Conservation (phyloP, 2,888 invertebrate genomes). For the Hemithea aestivaria region DNA sequence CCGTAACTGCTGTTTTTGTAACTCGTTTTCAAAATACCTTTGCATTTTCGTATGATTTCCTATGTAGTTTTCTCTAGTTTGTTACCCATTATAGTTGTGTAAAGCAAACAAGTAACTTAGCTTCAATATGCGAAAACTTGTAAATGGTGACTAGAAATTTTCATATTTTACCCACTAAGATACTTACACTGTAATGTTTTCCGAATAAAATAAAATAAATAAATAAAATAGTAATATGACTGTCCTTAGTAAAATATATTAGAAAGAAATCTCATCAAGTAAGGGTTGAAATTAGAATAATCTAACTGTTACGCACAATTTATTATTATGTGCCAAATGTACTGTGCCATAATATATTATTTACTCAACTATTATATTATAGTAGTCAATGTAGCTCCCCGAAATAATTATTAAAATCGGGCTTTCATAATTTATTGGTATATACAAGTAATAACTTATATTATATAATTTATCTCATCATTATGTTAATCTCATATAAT, state of each 20-base stretch:
- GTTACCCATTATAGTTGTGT: too few relatives aligned
- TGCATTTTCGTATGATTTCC: too few relatives aligned
- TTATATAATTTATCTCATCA: slow-evolving; percentile 3
- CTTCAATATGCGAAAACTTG: too few relatives aligned
- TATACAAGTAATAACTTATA: slow-evolving; percentile 5
- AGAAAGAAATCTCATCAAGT: slow-evolving; percentile 15
- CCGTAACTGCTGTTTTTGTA: too few relatives aligned
- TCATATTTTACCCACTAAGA: too few relatives aligned
- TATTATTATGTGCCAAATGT: slow-evolving; percentile 32
- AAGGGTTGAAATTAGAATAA: slow-evolving; percentile 11
- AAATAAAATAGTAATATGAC: too few relatives aligned
- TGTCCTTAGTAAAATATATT: background rate
- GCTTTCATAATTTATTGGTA: slow-evolving; percentile 11
- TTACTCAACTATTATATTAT: slow-evolving; percentile 25
- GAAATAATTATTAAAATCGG: slow-evolving; percentile 19
- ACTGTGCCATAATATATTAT: slow-evolving; percentile 24
- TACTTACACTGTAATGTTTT: too few relatives aligned
- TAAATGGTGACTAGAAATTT: too few relatives aligned
- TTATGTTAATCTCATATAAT: slow-evolving; percentile 20
- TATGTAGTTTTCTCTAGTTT: too few relatives aligned
- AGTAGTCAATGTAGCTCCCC: slow-evolving; percentile 19
- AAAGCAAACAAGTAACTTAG: too few relatives aligned
- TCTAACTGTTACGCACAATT: slow-evolving; percentile 30
- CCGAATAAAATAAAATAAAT: too few relatives aligned
- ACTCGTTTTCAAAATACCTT: too few relatives aligned